Base-by-base conservation (phyloP, 1,140 invertebrate species). In the Tetramorium parvispinum region DNA sequence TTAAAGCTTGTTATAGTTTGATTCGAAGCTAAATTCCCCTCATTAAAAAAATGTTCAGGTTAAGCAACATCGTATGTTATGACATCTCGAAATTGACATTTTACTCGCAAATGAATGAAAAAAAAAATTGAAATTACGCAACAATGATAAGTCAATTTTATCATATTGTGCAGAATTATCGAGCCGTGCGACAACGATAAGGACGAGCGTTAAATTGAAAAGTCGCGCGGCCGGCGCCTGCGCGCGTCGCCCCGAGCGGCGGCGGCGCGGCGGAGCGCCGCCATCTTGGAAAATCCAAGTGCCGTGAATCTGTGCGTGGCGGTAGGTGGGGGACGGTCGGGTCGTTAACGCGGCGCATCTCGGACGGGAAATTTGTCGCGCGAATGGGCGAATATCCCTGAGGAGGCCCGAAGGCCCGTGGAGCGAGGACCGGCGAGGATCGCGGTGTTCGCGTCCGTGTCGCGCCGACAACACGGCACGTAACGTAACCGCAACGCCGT, bases 351-450 rank as follows among this genome's bases (percentile, higher is more conserved):
- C 93, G 92, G 91, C 92, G 92, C 89, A 92, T 92, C 92, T 92
- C 89, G 90, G 88, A 90, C 90, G 89, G 89, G 92, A 94, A 93
- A 93, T 92, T 92, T 92, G 92, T 94, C 92, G 93, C 92, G 93
- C 92, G 93, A 94, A 94, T 94, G 94, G 94, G 93, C 94, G 94
- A 94, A 92, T 94, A 94, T 93, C 76, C 78, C 85, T 92, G 90
- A 81, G 75, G 40, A 43, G 40, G 40, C 10, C 7, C 40, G 40
- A 10, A 43, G 40, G 40, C 10, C 7, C 6, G 6, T 10, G 40
- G 10, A 0, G 59, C 76, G 83, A 85, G 87, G 43, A 53, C 32
- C 21, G 55, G 85, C 32, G 57, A 32, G 68, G 85, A 85, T 27
- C 82, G 40, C 40, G 40, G 6, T 10, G 2, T 43, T 63, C 59